A percentile compares a stretch with the other conserved stretches of the same genome.
Conservation (phyloP, 2,888 invertebrate genomes). For the Conus canariensis region DNA sequence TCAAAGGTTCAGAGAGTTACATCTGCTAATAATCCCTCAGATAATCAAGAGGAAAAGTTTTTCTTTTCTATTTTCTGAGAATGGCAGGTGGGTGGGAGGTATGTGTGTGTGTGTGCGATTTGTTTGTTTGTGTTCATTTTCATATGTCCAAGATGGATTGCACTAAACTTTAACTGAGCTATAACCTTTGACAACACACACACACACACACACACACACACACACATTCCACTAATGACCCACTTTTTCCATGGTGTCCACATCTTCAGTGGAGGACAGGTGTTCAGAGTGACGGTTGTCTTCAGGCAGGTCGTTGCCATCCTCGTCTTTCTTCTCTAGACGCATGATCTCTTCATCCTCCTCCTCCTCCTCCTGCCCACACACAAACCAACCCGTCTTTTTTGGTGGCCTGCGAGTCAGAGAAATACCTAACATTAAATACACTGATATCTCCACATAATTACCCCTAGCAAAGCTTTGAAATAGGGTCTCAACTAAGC, state of each 20-base stretch:
- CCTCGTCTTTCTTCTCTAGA: slow-evolving; percentile 51
- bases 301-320: slow-evolving; percentile 49
- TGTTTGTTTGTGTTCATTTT: too few species aligned
- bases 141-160: too few species aligned
- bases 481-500: not conserved
- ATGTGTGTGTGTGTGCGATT: too few species aligned
- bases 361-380: slow-evolving; percentile 13
- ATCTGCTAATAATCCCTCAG: too few species aligned
- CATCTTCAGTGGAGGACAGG: slow-evolving; percentile 40
- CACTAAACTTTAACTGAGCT: too few species aligned
- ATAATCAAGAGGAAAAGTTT: too few species aligned
- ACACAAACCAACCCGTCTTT: not conserved
- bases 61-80: too few species aligned
- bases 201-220: not conserved
- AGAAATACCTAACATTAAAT: not conserved
- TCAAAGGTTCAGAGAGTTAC: too few species aligned
- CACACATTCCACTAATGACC: not conserved
- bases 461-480: not conserved
- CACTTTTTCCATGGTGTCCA: slow-evolving; percentile 58
- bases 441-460: not conserved
- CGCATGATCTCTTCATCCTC: slow-evolving; percentile 35
- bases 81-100: too few species aligned
- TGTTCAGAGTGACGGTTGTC: slow-evolving; percentile 50
- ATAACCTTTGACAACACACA: not conserved
- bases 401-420: not conserved